Conservation (phyloP, 2,113 vertebrate genomes). For the Naja naja region DNA sequence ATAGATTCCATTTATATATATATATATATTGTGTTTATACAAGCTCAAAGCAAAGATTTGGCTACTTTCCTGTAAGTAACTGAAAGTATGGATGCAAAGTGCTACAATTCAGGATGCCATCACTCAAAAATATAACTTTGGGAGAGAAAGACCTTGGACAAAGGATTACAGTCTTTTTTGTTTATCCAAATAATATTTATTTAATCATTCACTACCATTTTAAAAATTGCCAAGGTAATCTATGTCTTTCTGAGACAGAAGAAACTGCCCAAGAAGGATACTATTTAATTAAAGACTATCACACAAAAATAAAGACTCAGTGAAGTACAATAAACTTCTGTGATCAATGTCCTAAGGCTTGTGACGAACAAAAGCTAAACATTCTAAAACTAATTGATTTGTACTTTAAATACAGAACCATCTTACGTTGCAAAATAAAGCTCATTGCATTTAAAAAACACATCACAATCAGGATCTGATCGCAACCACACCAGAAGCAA, state of each 20-base stretch:
- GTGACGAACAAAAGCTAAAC: not conserved
- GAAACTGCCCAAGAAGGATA: not conserved
- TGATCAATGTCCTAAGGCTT: not conserved
- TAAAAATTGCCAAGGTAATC: not conserved
- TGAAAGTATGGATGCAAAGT: not conserved
- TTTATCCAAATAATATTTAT: not conserved
- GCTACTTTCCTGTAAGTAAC: not conserved
- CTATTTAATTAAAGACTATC: not conserved
- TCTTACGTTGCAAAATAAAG: conserved; percentile 35
- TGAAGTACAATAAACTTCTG: not conserved
- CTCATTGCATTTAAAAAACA: conserved; percentile 31
- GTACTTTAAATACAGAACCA: conserved; percentile 41
- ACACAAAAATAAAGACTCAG: not conserved
- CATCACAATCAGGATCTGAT: not conserved
- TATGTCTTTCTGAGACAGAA: not conserved
- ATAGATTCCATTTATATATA: not conserved
- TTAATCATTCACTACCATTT: not conserved
- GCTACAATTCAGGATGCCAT: not conserved
- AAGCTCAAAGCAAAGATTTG: not conserved
- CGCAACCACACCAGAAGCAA: not conserved
- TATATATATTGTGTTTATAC: not conserved
- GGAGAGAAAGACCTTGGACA: not conserved
- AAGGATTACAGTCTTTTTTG: not conserved
- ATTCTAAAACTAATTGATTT: not conserved
- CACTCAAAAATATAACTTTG: not conserved